Base-by-base conservation (phyloP, 2,888 invertebrate genomes). In the Meteorus colon region DNA sequence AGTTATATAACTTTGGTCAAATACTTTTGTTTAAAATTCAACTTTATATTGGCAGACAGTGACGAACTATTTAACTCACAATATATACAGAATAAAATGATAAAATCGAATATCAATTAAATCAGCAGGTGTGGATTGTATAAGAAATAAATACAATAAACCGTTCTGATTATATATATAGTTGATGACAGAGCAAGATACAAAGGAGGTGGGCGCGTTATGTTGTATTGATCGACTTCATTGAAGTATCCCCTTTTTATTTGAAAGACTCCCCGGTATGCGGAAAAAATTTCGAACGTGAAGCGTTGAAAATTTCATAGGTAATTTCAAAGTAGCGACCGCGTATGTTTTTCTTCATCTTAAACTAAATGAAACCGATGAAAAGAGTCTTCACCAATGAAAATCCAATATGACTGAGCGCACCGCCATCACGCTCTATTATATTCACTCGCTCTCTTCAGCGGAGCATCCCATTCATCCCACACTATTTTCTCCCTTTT, bases 391-490 rank as follows among this genome's bases (percentile, higher is more conserved):
- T 41, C 48, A 69, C 34, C 31, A 69, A 74, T 74, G 75, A 73
- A 76, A 69, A 76, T 68, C 73, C 73, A 27, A 76, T 73, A 76
- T 65, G 45, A 71, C 29, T 63, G 55, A 41, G 41, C 37, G 29
- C n/a, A 45, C 34, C 66, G 69, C 65, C 69, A 73, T 77, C 71
- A 55, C 63, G 65, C 48, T 73, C 70, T 60, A 55, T 51, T 62
- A 72, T 41, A 12, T 72, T 68, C 73, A 55, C 65, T 74, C 72
- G 62, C 74, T 67, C 74, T 68, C 37, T 65, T 29, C 70, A 59
- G 67, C 73, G 65, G 48, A 75, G 59, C 73, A 73, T 73, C 60
- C 55, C 65, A 74, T 71, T 68, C 73, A 74, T 76, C 60, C 67
- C 27, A 45, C 69, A 62, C 55, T 24, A 37, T 63, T 59, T 37